Base-by-base conservation (phyloP, 2,888 invertebrate genomes). In the Papilio demoleus region DNA sequence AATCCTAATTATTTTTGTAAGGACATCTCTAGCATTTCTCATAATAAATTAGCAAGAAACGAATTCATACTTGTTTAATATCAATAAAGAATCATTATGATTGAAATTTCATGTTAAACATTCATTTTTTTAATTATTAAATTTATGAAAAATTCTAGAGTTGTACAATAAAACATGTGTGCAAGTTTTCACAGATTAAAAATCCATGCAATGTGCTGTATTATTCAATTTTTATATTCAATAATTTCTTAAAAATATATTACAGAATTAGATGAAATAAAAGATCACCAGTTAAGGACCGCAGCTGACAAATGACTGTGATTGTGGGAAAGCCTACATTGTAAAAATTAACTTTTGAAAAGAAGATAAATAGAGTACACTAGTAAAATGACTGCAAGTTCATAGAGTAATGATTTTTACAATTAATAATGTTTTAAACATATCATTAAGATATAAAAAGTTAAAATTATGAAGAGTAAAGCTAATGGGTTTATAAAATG, bases 161-260 rank as follows among this genome's bases (percentile, higher is more conserved):
- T 17, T 56, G 31, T 31, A 31, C 1, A 53, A 31, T 56, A 8
- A 31, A 56, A 56, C 14, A 11, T 47, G 17, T 56, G 53, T 17
- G 53, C 53, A 8, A 53, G 12, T 53, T n/a, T n/a, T 6, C 53
- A 56, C 53, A 56, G 31, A 31, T 56, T 31, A 56, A 56, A 56
- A 56, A 56, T 31, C n/a, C 53, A 17, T 56, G 53, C 53, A 31
- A 31, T 27, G 53, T 53, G 53, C 53, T 53, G 27, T 27, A 8
- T 53, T 8, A 31, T 27, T 53, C 14, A 50, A 22, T 27, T 9
- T 2, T 24, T 50, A 24, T 14, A 50, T 50, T 22, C 14, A 4
- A 47, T 11, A 47, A 24, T 24, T 14, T 27, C 8, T 27, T 53
- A 14, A 24, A 50, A 5, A 1, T 22, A 12, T 12, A 36, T 4